Evolutionary conservation across 2,113 vertebrate species (phyloP), one percentile per base, ranked within the genome.

Genomic region (Ahaetulla prasina): DNA sequence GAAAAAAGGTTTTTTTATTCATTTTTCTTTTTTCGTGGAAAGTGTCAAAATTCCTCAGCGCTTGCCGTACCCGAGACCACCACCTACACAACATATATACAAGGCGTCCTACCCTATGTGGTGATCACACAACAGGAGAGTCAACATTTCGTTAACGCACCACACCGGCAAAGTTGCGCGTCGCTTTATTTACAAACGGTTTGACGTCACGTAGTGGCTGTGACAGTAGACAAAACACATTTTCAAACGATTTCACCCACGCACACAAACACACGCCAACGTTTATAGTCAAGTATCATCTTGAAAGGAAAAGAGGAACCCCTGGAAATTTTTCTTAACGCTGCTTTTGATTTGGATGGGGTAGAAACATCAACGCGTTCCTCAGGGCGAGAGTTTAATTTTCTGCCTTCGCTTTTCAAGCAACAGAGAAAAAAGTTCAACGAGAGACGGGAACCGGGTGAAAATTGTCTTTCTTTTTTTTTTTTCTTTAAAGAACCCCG

Each of bases 121-220:
- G 18, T 22, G n/a, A 80, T 80, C 18, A 9, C 35, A 39, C 35
- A 20, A 74, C 68, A 22, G 18, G 68, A 18, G 18, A 80, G 30
- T 53, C 35, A 50, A 47, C 25, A 1, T 35, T 4, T 8, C 18
- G 7, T 23, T 47, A 49, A 49, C 53, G 45, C 8, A 52, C 8
- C 60, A 22, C 20, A 53, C 89, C 43, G 90, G 90, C 94, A 91
- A 14, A 47, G n/a, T 89, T 87, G 68, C 47, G 84, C 93, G 39
- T 35, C 89, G 93, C 94, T 52, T 96, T 95, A 97, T 96, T 96
- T 95, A 89, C 84, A 94, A 93, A 90, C 60, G 87, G 94, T 60
- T 93, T 52, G 63, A 94, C 93, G 52, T 94, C 95, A 95, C 89
- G 95, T 47, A 84, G 93, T 93, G 93, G 89, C 54, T 18, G 93